A percentile compares a stretch with the other conserved stretches of the same genome.
phyloP scores from a whole-genome alignment of 2,113 vertebrate species.

The Syrrhaptes paradoxus region DNA sequence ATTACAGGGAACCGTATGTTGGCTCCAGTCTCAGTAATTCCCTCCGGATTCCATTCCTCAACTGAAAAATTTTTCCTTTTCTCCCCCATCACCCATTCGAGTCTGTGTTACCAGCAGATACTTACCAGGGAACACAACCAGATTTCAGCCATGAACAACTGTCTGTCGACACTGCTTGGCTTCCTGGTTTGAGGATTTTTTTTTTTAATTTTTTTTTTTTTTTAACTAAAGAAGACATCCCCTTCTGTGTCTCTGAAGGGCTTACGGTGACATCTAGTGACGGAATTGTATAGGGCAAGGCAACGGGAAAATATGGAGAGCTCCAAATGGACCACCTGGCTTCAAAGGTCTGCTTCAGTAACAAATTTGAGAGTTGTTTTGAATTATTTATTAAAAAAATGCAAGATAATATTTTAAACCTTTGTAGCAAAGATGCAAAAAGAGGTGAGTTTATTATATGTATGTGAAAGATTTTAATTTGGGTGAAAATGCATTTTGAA shows the following conservation, averaged over 20 bases:
- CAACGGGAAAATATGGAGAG: background rate
- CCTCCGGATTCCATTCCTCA: background rate
- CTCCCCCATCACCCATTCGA: background rate
- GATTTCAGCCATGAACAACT: background rate
- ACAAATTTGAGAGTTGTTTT: background rate
- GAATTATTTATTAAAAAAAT: background rate
- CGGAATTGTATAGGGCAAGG: background rate
- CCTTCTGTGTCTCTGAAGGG: background rate
- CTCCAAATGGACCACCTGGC: fast-evolving
- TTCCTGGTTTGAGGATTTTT: background rate
- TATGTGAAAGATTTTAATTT: background rate
- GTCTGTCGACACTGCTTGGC: fast-evolving
- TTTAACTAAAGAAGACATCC: background rate
- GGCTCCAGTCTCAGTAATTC: background rate
- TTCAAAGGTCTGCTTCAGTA: background rate
- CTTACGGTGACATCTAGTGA: constrained; percentile 9
- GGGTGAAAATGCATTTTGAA: fast-evolving
- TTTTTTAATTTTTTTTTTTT: background rate
- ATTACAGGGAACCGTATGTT: fast-evolving
- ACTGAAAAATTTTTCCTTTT: background rate
- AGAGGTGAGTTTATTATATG: background rate
- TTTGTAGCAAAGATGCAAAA: background rate
- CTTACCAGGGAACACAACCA: background rate
- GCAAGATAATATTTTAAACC: background rate
- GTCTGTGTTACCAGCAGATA: background rate